A percentile compares a stretch with the other conserved stretches of the same genome.
Conservation (phyloP, 2,113 vertebrate genomes). For the Eulacestoma nigropectus region DNA sequence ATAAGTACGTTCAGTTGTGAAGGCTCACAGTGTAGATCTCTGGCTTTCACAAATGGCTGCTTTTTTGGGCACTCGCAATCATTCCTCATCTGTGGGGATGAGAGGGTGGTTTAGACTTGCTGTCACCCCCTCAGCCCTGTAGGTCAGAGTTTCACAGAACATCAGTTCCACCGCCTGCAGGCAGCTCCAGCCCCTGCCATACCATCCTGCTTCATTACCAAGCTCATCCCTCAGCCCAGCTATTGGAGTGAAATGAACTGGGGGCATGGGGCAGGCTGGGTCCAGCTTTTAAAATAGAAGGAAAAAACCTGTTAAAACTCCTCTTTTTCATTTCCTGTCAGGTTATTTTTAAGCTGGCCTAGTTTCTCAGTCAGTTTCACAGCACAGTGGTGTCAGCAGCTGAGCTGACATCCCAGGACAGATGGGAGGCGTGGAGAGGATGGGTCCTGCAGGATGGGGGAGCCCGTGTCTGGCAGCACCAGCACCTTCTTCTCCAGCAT, state of each 20-base stretch:
- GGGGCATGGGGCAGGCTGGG: too few species aligned
- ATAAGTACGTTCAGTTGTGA: not conserved
- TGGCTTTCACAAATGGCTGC: not conserved
- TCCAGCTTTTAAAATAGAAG: not conserved
- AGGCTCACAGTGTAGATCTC: not conserved
- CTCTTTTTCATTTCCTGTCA: not conserved
- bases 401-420: not conserved
- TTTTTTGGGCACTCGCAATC: fast-evolving
- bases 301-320: not conserved
- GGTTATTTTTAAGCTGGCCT: conserved; percentile 39
- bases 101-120: fast-evolving
- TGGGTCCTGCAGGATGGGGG: fast-evolving
- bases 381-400: not conserved
- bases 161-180: not conserved
- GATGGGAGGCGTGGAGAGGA: not conserved
- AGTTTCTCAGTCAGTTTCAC: not conserved
- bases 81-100: not conserved
- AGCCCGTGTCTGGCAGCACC: fast-evolving
- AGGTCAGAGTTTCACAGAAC: not conserved
- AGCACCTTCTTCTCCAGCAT: not conserved
- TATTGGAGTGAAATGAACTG: not conserved
- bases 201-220: not conserved
- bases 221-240: not conserved
- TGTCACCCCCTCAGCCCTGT: not conserved
- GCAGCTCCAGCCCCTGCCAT: not conserved